Conservation (phyloP, 1,140 invertebrate species). For the Mya arenaria region DNA sequence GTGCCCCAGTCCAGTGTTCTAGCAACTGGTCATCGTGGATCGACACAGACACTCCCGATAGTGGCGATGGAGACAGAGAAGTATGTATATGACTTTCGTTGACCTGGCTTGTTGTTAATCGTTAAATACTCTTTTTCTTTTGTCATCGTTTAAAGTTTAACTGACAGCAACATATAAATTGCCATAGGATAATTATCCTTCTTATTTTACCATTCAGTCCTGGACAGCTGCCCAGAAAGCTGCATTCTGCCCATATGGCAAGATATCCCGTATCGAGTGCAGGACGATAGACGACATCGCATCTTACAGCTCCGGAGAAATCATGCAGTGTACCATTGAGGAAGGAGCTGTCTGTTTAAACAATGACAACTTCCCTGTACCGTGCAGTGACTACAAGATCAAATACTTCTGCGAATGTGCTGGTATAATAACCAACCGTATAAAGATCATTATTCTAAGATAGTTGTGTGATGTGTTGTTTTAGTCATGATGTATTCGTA, state of each 20-base stretch:
- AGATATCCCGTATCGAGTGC: constrained; percentile 18
- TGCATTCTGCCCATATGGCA: constrained; percentile 50
- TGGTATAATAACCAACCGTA: too few species aligned
- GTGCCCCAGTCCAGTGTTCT: background rate
- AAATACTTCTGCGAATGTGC: constrained; percentile 80
- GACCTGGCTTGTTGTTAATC: too few species aligned
- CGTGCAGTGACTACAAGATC: constrained; percentile 81
- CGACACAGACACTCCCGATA: constrained; percentile 23
- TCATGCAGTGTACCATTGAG: constrained; percentile 75
- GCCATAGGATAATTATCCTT: too few species aligned
- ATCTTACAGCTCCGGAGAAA: constrained; percentile 67
- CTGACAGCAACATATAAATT: too few species aligned
- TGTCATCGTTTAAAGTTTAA: too few species aligned
- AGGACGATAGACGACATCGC: constrained; percentile 10
- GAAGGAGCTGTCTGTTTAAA: constrained; percentile 79
- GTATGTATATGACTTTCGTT: constrained; percentile 44
- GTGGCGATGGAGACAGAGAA: constrained; percentile 35
- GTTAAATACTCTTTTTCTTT: too few species aligned
- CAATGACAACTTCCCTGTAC: constrained; percentile 66
- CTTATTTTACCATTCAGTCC: too few species aligned
- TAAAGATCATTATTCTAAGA: too few species aligned
- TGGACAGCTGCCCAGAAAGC: constrained; percentile 21
- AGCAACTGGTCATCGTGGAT: constrained; percentile 7
- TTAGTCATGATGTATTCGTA: too few species aligned
- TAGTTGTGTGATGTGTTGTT: too few species aligned